Evolutionary conservation across 1,140 invertebrate genomes (phyloP), one percentile per base, ranked within the genome.

Genomic region (Holotrichia oblita): DNA sequence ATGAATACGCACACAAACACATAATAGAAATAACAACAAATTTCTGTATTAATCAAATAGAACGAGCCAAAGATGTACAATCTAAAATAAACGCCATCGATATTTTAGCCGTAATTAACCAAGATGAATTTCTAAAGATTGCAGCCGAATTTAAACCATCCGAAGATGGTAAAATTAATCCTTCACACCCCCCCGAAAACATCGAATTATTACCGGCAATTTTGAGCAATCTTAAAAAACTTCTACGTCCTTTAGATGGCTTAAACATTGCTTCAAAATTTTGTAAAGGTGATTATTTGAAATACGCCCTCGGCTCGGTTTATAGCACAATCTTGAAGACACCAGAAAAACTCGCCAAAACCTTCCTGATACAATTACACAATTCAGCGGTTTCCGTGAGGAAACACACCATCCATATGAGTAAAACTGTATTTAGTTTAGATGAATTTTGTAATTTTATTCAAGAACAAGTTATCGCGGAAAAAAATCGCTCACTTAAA

Each of bases 281-380:
- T 44, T 74, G 73, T 44, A 74, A 74, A 41, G 73, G 73, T n/a
- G 73, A 74, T 22, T 74, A 74, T 40, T 42, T 74, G n/a, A 74
- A 74, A 41, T 74, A 74, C 12, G 40, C 73, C 7, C 12, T 74
- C 6, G 8, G 12, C 3, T 34, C 73, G 7, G 8, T 74, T 17
- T 74, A 74, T 41, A 44, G 40, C 12, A 41, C 41, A 17, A 74
- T 34, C 14, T 24, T 8, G 3, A 40, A 34, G 4, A 6, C 22
- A 9, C 73, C 34, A n/a, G 73, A 74, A 20, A 74, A 6, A 41
- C 17, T n/a, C 14, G 34, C 41, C 0, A 14, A 0, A 2, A 10
- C 34, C 7, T 74, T 74, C 12, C 12, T 74, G n/a, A 34, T 10
- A n/a, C 0, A 40, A 44, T 22, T 74, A n/a, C 41, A 41, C 41